Evolutionary conservation across 2,113 vertebrate species (phyloP), one percentile per base, ranked within the genome.

Genomic region (Notechis scutatus): DNA sequence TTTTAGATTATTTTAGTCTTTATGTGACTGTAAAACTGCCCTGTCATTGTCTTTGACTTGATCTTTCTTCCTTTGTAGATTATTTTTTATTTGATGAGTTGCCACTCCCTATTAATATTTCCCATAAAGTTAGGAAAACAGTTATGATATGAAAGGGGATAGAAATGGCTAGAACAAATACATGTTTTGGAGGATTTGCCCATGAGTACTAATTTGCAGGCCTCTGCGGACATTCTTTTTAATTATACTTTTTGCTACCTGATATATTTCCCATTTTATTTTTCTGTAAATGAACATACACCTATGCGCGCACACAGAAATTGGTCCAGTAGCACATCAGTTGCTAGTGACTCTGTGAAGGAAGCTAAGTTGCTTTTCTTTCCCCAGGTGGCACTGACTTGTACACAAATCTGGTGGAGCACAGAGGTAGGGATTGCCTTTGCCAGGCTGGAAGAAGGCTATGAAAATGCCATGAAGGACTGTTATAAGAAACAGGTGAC

Each of bases 331-430:
- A 92, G 74, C 39, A 34, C 24, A 55, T 92, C 1, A 21, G 10
- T 89, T 39, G 4, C 45, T 57, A 12, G 0, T 24, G 2, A 89
- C 91, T 94, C 23, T 90, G 86, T 85, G 85, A 91, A 81, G 23
- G 10, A 85, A 61, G 55, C 45, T 86, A 74, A 86, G 12, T 89
- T 59, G 15, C 14, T 64, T 20, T 21, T 2, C 0, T 56, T 85
- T 93, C 61, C 91, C 54, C 54, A 99, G 99, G 99, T 99, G 92
- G 98, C 98, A 12, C 96, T 99, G 64, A 98, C 98, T 92, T 99
- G 99, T 95, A 98, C 98, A 81, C 99, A 99, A 97, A 99, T 99
- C 96, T 99, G 99, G 99, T 99, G 99, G 99, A 98, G 98, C 0
- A 98, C 98, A 0, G 99, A 99, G 34, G 98, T 99, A 21, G 97